Evolutionary conservation across 2,113 vertebrate species (phyloP), one percentile per base, ranked within the genome.

Genomic region (Heterochromis multidens): DNA sequence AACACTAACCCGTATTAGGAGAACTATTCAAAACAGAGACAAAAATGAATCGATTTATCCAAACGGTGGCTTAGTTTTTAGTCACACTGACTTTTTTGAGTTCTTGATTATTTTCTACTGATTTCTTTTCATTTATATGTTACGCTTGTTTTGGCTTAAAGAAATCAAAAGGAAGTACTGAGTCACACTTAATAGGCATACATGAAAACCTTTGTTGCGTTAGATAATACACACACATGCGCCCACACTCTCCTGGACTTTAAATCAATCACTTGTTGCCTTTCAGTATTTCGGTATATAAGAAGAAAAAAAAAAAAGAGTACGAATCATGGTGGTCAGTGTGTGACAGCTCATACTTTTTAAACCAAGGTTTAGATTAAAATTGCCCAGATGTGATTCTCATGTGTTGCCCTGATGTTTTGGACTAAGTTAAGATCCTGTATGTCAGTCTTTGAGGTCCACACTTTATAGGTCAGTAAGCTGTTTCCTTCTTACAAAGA

Each of bases 201-300:
- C 78, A 84, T 77, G 79, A 85, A 79, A 83, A 70, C 81, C 59
- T 83, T 78, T 81, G 77, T 78, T 93, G 83, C 86, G 89, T 80
- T 56, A 1, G 11, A 4, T 0, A 13, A 25, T n/a, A 62, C 13
- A 9, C 14, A 21, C 37, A 43, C 72, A 7, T 13, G 43, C 43
- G 25, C 57, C 2, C 52, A 31, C 86, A 14, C 27, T 62, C 78
- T 25, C 56, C 23, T 25, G 14, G 16, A 25, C 56, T 12, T 23
- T 40, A 23, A n/a, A 83, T 46, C 60, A 52, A 19, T 5, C 46
- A 72, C 62, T 35, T 31, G 56, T 9, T 33, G 29, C 19, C 31
- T 82, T 80, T 72, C 6, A 59, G 6, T 70, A 25, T 82, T 80
- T 72, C 6, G 54, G 17, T 70, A 29, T 67, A 35, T 40, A 52